Conservation (phyloP, 92 coral and sea anemone species). For the Epizoanthus rinbou region DNA sequence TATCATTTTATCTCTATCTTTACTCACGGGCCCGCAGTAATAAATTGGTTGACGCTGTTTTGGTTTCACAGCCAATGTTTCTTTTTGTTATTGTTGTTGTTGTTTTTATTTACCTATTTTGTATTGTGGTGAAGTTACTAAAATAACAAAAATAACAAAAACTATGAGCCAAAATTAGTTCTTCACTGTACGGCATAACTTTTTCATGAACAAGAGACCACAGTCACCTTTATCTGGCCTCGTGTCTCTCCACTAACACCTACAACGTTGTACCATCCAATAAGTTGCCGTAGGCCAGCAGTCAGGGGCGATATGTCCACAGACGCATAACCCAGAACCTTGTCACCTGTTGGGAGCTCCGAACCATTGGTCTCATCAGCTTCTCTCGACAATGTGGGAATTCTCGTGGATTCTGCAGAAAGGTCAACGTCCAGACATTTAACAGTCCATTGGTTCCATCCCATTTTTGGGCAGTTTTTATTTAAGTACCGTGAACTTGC, state of each 20-base stretch:
- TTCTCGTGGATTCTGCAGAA: background rate
- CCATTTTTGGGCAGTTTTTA: too few species aligned
- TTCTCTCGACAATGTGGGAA: constrained; percentile 31
- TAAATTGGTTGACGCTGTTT: too few species aligned
- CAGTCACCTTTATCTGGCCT: constrained; percentile 89
- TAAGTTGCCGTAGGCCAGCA: constrained; percentile 88
- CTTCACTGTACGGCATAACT: background rate
- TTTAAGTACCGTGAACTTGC: too few species aligned
- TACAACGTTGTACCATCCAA: constrained; percentile 94
- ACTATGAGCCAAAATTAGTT: background rate
- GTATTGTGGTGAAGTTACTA: too few species aligned
- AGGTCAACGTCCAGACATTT: background rate
- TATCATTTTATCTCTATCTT: too few species aligned
- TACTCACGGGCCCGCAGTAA: too few species aligned
- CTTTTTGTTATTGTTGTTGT: too few species aligned
- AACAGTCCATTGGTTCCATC: background rate
- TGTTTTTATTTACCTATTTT: too few species aligned
- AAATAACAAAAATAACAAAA: too few species aligned
- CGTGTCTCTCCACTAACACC: constrained; percentile 89
- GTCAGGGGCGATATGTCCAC: constrained; percentile 89
- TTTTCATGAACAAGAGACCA: background rate
- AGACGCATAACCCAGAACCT: constrained; percentile 77
- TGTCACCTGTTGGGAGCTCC: constrained; percentile 55
- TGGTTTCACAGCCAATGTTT: too few species aligned
- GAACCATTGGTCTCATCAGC: constrained; percentile 21